Evolutionary conservation across 2,797 vertebrate species (phyloP).

Genomic region (Lutjanus campechanus): DNA sequence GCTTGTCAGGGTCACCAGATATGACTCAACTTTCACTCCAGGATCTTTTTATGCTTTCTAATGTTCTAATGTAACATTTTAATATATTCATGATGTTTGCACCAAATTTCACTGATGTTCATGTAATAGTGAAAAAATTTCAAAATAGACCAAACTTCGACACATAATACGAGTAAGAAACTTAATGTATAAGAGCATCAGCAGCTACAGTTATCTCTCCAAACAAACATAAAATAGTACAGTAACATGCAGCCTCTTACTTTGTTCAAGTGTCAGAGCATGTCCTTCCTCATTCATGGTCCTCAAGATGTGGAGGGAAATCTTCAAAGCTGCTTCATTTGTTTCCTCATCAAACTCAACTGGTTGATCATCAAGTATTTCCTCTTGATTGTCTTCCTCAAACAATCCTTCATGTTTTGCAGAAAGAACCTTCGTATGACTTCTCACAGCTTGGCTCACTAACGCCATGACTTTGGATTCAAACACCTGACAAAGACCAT

Average conservation of each 20-base stretch:
- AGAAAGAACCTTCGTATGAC: background rate
- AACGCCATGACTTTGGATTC: background rate
- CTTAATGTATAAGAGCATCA: background rate
- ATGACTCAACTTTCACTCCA: background rate
- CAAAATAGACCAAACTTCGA: background rate
- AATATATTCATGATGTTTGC: background rate
- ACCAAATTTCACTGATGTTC: background rate
- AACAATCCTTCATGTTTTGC: background rate
- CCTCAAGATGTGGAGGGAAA: slow-evolving; percentile 18
- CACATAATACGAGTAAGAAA: no score
- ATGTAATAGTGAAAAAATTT: background rate
- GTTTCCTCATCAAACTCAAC: slow-evolving; percentile 2
- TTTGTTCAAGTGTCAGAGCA: slow-evolving; percentile 10
- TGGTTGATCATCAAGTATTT: background rate
- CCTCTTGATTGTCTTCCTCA: background rate
- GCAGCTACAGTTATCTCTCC: background rate
- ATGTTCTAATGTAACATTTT: no score
- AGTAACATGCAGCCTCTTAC: slow-evolving; percentile 21
- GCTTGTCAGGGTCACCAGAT: background rate
- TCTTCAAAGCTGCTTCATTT: slow-evolving; percentile 22
- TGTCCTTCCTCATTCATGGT: slow-evolving; percentile 19
- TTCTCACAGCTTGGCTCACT: background rate
- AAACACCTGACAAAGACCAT: slow-evolving; percentile 21
- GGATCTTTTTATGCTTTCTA: background rate
- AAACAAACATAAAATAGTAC: background rate